Base-by-base conservation (phyloP, 1,140 invertebrate genomes). In the Triops longicaudatus region DNA sequence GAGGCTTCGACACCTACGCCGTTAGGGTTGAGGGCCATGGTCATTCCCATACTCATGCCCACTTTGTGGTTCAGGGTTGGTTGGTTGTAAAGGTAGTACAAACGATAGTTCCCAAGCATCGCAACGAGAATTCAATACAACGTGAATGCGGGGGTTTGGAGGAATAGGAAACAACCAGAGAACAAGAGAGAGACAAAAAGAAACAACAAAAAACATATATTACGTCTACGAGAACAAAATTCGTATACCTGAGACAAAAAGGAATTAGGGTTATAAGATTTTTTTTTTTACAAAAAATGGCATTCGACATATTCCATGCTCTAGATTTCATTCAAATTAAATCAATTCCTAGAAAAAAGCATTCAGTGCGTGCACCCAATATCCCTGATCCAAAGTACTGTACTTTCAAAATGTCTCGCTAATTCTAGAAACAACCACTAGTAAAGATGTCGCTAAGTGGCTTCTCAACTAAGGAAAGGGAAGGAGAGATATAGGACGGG, bases 11-110 rank as follows among this genome's bases (percentile, higher is more conserved):
- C 26, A 73, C 76, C 76, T 31, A 77, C 76, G 71, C 76, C 76
- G 72, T 77, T 77, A n/a, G 76, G 63, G 72, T 77, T 77, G 28
- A 77, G 76, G 76, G 76, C 73, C n/a, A 77, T 72, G 76, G 42
- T 77, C 76, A 77, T 77, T 26, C 76, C 76, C 63, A 77, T 73
- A 41, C 71, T 73, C 71, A 73, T 37, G 26, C 76, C 76, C 42
- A 77, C 76, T 63, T 63, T 37, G 31, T 37, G 31, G 31, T 37
- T 63, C 22, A 63, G 50, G 50, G 50, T 63, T n/a, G 22, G 22
- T 63, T 63, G 14, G 31, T 37, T 37, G 31, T 4, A 37, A 37
- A 7, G 31, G 31, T 37, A 37, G 31, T 37, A 37, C 31, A 37
- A 37, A 37, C 31, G 31, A 37, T 7, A 37, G 31, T 63, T 22